These are phyloP conservation scores for Sylvietta virens DNA, from an alignment of 2,113 vertebrate genomes.

Conservation along the genomic window DNA sequence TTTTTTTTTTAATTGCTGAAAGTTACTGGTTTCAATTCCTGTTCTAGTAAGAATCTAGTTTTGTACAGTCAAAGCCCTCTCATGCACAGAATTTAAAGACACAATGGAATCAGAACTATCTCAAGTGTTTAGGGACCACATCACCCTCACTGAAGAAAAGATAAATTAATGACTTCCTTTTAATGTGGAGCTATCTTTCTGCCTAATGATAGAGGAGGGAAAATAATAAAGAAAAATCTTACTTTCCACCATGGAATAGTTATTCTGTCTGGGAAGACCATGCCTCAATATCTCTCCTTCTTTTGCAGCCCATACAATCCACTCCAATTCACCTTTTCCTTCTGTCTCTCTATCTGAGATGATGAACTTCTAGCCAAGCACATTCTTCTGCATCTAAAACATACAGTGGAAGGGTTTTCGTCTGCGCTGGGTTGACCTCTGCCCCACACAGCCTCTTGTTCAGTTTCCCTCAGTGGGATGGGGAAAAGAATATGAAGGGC, in stretches of 20 bases:
- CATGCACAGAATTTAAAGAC: neutral
- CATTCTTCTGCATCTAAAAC: neutral
- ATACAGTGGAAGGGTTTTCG: neutral
- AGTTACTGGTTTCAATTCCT: neutral
- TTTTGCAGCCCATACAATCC: neutral
- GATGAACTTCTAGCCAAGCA: neutral
- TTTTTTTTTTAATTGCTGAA: neutral
- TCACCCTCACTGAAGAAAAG: neutral
- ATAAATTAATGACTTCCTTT: neutral
- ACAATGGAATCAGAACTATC: neutral
- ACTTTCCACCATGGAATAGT: neutral
- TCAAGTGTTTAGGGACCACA: neutral
- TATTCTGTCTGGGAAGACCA: neutral
- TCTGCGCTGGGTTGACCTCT: neutral
- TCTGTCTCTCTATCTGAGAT: neutral
- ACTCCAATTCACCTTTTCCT: neutral
- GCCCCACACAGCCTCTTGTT: neutral
- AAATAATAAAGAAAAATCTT: neutral
- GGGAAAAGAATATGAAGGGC: neutral
- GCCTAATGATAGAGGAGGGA: neutral
- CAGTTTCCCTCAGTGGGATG: too few species aligned
- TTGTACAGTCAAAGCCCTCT: neutral
- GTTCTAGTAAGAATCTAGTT: neutral
- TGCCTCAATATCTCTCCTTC: fast-evolving
- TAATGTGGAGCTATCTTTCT: neutral